Percentiles rank a stretch among this genome's conserved stretches.
phyloP scores from a whole-genome alignment of 1,140 invertebrate genomes.

The Stegodyphus dumicola region DNA sequence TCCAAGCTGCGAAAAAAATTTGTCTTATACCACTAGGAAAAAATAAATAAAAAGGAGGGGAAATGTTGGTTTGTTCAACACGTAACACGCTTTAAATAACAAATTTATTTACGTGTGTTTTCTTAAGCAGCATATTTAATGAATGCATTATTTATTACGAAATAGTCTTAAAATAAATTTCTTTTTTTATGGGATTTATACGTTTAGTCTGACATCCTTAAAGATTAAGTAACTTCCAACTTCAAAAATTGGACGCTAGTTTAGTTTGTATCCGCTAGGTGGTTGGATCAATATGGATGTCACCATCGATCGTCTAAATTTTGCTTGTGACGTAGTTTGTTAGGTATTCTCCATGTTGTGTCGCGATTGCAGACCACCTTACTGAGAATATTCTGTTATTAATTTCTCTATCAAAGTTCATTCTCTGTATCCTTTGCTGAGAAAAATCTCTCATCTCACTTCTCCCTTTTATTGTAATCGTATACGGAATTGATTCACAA shows the following conservation, averaged over 20 bases:
- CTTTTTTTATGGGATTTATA: too few relatives aligned
- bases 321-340: constrained; percentile 24
- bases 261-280: constrained; percentile 13
- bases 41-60: too few relatives aligned
- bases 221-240: background rate
- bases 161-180: too few relatives aligned
- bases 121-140: too few relatives aligned
- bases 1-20: too few relatives aligned
- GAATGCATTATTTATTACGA: too few relatives aligned
- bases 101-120: too few relatives aligned
- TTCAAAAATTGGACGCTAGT: constrained; percentile 28
- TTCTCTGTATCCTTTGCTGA: background rate
- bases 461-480: background rate
- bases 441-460: background rate
- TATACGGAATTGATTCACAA: background rate
- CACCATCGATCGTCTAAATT: constrained; percentile 41
- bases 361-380: background rate
- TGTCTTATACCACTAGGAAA: too few relatives aligned
- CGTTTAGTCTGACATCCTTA: too few relatives aligned
- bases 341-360: constrained; percentile 46
- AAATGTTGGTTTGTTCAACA: too few relatives aligned
- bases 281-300: constrained; percentile 31
- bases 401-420: background rate
- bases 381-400: background rate
- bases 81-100: too few relatives aligned